Evolutionary conservation across 2,113 vertebrate species (phyloP), one percentile per base, ranked within the genome.

Genomic region (Alligator sinensis): DNA sequence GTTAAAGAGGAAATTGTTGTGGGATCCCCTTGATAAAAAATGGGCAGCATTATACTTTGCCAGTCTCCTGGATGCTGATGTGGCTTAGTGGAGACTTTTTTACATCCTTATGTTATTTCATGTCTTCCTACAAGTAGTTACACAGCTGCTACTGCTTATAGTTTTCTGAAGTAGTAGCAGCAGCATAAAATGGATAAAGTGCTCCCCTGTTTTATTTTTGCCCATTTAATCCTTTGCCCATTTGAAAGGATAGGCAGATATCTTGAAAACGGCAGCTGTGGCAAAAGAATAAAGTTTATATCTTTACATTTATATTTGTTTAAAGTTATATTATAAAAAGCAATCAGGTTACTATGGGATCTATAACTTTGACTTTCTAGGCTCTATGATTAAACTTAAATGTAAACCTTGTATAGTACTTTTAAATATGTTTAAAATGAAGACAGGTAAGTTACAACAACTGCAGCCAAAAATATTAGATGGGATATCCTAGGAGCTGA

Each of bases 401-500:
- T 81, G 89, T 86, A 77, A 72, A 24, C 6, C 9, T 86, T 25
- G 7, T 64, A 58, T 68, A 57, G 27, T 2, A 84, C 28, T 88
- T 92, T 62, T 24, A 66, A 0, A 24, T 30, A 66, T 21, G 17
- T 57, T 34, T 64, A 77, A 47, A 60, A 8, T 68, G 9, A 90
- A 58, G 22, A 0, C 0, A n/a, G 38, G 5, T 58, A 34, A 78
- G 25, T 72, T 54, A 47, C 64, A n/a, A 28, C 1, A 3, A 3
- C 14, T 76, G 2, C 63, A 1, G 30, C 30, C 68, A 72, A 70
- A 70, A 34, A n/a, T 72, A 72, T 11, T 34, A 30, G 9, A 34
- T 38, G 30, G 11, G 19, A 30, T 22, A 1, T 70, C 28, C 3
- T 68, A 5, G 60, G 63, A 75, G 6, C 59, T 64, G 10, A 83